phyloP scores from a whole-genome alignment of 2,888 invertebrate genomes.

The Dexiosoma caninum region DNA sequence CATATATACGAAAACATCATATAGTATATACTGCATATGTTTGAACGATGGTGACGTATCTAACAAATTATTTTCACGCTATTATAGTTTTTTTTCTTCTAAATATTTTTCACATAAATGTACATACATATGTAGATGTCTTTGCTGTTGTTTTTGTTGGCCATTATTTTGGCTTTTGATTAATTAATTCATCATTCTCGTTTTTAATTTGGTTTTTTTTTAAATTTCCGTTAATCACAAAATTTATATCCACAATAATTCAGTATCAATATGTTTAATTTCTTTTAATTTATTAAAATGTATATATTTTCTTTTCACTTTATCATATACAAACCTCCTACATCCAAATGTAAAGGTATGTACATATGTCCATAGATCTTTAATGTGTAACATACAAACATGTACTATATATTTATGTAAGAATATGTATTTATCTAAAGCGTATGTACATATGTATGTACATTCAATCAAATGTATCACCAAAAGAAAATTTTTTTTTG shows the following conservation, averaged over 20 bases:
- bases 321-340: not conserved
- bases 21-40: not conserved
- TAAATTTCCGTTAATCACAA: conserved; percentile 30
- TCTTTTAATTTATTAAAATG: not conserved
- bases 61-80: conserved; percentile 48
- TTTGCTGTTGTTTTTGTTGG: not conserved
- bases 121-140: not conserved
- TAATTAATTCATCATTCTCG: conserved; percentile 6
- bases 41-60: conserved; percentile 41
- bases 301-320: not conserved
- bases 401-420: no score
- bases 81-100: not conserved
- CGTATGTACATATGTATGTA: not conserved
- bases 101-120: not conserved
- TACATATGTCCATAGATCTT: not conserved
- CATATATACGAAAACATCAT: not conserved
- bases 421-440: not conserved
- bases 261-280: not conserved
- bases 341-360: not conserved
- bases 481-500: not conserved
- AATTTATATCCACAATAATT: not conserved
- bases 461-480: not conserved
- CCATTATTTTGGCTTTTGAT: conserved; percentile 13
- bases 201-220: conserved; percentile 10
- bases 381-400: not conserved